Conservation (phyloP, 2,888 invertebrate species). For the Amphipyra tragopoginis region DNA sequence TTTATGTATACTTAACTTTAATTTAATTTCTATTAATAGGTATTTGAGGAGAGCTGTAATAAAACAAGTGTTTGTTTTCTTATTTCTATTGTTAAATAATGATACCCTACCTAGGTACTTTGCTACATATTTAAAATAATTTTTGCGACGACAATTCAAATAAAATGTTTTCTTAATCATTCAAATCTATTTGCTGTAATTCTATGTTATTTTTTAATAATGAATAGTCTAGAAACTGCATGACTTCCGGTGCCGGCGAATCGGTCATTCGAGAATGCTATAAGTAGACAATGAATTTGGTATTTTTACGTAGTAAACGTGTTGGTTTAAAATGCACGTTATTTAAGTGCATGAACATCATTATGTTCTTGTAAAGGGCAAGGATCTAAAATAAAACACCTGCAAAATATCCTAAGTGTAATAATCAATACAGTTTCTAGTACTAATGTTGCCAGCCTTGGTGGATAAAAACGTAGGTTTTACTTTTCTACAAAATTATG, state of each 20-base stretch:
- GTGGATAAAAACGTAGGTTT: conserved; percentile 3
- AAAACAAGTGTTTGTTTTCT: too few species aligned
- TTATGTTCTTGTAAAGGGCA: conserved; percentile 22
- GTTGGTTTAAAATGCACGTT: neutral
- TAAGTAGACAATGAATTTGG: conserved; percentile 5
- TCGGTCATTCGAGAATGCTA: conserved; percentile 14
- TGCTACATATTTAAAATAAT: too few species aligned
- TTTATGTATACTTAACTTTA: too few species aligned
- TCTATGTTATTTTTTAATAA: neutral
- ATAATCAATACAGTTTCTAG: conserved; percentile 44
- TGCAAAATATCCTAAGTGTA: conserved; percentile 27
- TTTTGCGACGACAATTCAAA: too few species aligned
- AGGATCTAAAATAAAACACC: conserved; percentile 41
- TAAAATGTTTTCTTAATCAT: too few species aligned
- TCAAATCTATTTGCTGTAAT: too few species aligned
- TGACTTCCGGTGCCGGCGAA: conserved; percentile 33
- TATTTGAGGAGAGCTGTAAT: too few species aligned
- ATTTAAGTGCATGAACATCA: conserved; percentile 5
- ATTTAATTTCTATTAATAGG: too few species aligned
- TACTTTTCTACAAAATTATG: neutral
- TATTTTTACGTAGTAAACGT: neutral
- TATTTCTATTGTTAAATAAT: too few species aligned
- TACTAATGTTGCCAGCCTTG: conserved; percentile 35
- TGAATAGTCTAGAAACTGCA: conserved; percentile 31
- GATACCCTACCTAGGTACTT: too few species aligned